Percentiles rank a stretch among this genome's conserved stretches.
Evolutionary conservation across 2,113 vertebrate genomes (phyloP).

Genomic region (Oostethus manadensis): DNA sequence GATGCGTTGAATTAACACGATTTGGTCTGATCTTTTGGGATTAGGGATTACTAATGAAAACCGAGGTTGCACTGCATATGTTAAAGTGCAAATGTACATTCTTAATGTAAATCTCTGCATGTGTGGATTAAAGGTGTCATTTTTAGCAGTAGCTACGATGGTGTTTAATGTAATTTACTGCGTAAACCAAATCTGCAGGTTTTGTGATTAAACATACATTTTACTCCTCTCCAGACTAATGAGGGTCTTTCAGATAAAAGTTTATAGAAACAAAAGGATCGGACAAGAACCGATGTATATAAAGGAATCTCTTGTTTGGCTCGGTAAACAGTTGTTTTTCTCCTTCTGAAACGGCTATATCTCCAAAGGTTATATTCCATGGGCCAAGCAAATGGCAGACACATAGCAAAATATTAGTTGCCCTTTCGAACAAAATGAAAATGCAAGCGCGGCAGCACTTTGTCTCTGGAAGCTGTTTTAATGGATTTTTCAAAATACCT

Average conservation of each 20-base stretch:
- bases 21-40: no score
- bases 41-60: no score
- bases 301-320: constrained; percentile 1
- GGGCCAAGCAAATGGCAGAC: constrained; percentile 42
- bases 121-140: neutral
- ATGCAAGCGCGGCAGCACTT: constrained; percentile 34
- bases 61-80: no score
- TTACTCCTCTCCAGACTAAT: constrained; percentile 1
- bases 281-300: constrained; percentile 13
- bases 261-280: constrained; percentile 4
- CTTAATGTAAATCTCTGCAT: no score
- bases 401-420: constrained; percentile 42
- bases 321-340: constrained; percentile 30
- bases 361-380: constrained; percentile 32
- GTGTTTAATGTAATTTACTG: constrained; percentile 10
- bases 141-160: constrained; percentile 1
- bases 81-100: no score
- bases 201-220: neutral
- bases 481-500: constrained; percentile 48
- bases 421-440: constrained; percentile 56
- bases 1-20: no score
- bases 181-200: constrained; percentile 2
- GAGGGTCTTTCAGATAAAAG: constrained; percentile 3
- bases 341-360: constrained; percentile 26
- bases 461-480: constrained; percentile 50